Percentiles rank a stretch among this genome's conserved stretches.
phyloP scores from a whole-genome alignment of 2,888 invertebrate species.

The Tipula confusa region DNA sequence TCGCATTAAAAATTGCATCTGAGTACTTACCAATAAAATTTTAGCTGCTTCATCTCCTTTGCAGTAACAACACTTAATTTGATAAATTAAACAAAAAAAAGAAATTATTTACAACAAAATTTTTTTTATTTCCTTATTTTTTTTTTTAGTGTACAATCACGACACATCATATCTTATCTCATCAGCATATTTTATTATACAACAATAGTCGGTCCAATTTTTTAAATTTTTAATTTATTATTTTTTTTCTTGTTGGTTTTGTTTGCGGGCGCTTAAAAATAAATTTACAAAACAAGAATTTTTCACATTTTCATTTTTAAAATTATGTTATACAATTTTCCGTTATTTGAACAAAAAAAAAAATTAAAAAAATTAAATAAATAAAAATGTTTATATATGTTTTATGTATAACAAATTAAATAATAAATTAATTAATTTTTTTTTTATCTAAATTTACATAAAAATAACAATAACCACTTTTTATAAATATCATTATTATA shows the following conservation, averaged over 20 bases:
- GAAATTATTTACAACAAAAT: neutral
- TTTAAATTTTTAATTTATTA: neutral
- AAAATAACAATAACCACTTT: neutral
- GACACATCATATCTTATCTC: neutral
- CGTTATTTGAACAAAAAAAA: neutral
- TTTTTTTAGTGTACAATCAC: neutral
- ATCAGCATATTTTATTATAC: neutral
- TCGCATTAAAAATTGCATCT: too few species aligned
- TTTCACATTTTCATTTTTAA: neutral
- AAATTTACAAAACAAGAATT: neutral
- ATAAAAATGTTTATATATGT: neutral
- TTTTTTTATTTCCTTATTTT: neutral
- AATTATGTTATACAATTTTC: neutral
- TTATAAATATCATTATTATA: neutral
- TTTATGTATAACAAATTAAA: neutral
- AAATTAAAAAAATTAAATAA: too few species aligned
- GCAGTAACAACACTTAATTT: too few species aligned
- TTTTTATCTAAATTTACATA: conserved; percentile 16
- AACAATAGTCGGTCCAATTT: neutral
- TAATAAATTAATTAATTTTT: too few species aligned
- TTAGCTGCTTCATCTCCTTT: too few species aligned
- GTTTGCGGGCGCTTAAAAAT: neutral
- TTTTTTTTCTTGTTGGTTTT: neutral
- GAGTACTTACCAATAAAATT: too few species aligned
- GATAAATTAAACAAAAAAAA: neutral